phyloP scores from a whole-genome alignment of 2,888 invertebrate genomes.

The Lysandra bellargus region DNA sequence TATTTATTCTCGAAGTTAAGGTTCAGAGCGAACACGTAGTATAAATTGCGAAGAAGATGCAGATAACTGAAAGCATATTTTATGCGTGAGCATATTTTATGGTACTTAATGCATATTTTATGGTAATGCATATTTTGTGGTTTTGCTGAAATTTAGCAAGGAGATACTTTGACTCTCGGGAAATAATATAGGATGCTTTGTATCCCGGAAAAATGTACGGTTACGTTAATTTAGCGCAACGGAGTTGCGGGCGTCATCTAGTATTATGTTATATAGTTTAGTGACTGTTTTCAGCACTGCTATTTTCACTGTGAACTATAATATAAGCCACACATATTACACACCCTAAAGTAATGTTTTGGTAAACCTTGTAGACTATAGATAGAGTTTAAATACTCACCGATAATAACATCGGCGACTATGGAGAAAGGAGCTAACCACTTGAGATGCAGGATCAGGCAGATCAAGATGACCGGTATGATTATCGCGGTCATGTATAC shows the following conservation, averaged over 20 bases:
- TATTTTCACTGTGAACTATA: too few species aligned
- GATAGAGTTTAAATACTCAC: slow-evolving; percentile 48
- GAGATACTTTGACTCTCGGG: too few species aligned
- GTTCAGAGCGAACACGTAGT: slow-evolving; percentile 51
- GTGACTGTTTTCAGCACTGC: too few species aligned
- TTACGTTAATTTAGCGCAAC: too few species aligned
- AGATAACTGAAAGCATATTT: slow-evolving; percentile 50
- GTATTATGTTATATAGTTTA: too few species aligned
- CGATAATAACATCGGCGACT: slow-evolving; percentile 53
- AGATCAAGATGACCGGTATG: slow-evolving; percentile 53
- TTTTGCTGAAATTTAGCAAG: too few species aligned
- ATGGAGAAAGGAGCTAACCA: slow-evolving; percentile 64
- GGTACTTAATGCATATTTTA: background rate
- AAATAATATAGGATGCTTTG: too few species aligned
- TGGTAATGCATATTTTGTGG: too few species aligned
- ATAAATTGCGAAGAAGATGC: slow-evolving; percentile 48
- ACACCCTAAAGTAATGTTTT: too few species aligned
- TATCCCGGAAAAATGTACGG: too few species aligned
- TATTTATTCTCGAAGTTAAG: slow-evolving; percentile 46
- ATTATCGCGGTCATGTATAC: slow-evolving; percentile 54
- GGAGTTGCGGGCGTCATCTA: too few species aligned
- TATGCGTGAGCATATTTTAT: background rate
- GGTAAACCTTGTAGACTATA: background rate
- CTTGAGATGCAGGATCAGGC: slow-evolving; percentile 59
- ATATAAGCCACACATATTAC: too few species aligned